Conservation (phyloP, 2,113 vertebrate genomes). For the Aviceda subcristata region DNA sequence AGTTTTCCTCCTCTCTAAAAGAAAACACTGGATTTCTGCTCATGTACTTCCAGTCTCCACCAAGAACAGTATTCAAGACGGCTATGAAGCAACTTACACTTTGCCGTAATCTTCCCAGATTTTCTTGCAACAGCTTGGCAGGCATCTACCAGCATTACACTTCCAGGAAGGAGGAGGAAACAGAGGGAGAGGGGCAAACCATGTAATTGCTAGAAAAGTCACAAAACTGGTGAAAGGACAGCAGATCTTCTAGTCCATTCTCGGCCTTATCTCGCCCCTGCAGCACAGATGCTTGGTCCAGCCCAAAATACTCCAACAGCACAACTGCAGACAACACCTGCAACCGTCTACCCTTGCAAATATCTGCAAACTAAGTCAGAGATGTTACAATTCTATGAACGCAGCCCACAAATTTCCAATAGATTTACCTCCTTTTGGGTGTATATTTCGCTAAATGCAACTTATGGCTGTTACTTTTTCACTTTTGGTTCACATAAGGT, state of each 20-base stretch:
- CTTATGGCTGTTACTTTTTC: neutral
- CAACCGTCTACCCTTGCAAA: neutral
- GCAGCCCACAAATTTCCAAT: neutral
- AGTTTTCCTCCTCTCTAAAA: neutral
- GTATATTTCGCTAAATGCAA: neutral
- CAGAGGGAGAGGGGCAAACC: neutral
- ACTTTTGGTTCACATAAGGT: neutral
- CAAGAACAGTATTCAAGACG: neutral
- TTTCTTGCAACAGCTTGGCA: neutral
- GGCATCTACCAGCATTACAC: neutral
- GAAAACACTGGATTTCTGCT: neutral
- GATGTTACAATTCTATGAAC: neutral
- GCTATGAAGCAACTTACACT: neutral
- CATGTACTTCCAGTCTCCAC: neutral
- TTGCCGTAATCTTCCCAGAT: accelerated
- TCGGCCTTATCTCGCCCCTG: accelerated
- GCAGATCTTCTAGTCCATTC: neutral
- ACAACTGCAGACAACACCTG: neutral
- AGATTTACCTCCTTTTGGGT: neutral
- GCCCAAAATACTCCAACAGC: neutral
- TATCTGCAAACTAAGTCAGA: neutral
- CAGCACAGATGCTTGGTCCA: neutral
- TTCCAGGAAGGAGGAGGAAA: neutral
- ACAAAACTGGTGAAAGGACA: neutral
- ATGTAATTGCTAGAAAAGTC: neutral